A percentile compares a stretch with the other conserved stretches of the same genome.
These are phyloP conservation scores for Podiceps cristatus DNA, from an alignment of 2,113 vertebrate species.

Conservation along the genomic window DNA sequence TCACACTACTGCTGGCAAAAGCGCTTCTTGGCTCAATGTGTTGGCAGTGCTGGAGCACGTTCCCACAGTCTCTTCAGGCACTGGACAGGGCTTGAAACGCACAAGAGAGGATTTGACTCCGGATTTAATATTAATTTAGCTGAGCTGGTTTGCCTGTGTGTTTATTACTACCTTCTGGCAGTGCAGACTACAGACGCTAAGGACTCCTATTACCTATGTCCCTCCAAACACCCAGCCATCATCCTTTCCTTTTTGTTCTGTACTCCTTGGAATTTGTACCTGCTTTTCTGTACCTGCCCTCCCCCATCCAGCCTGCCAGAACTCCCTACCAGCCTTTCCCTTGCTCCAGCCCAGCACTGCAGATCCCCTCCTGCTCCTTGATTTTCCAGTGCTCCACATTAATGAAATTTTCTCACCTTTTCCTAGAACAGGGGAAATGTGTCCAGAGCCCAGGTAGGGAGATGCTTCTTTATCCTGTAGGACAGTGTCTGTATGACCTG, in stretches of 20 bases:
- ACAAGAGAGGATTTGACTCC: background rate
- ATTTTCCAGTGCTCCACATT: background rate
- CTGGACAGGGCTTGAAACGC: background rate
- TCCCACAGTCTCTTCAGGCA: background rate
- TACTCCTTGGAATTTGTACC: background rate
- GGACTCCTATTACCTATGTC: background rate
- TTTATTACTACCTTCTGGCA: background rate
- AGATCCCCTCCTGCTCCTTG: background rate
- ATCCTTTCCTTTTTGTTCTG: background rate
- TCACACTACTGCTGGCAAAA: background rate
- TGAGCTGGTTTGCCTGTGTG: background rate
- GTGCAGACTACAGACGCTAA: background rate
- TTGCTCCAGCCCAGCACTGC: background rate
- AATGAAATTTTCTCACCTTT: background rate
- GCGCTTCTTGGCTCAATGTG: background rate
- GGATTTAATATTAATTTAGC: background rate
- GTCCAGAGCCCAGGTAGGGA: background rate
- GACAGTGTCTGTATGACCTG: background rate
- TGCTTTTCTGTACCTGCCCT: background rate
- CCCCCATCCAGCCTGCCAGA: background rate
- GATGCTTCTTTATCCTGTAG: background rate
- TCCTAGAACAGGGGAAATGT: background rate
- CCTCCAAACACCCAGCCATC: background rate
- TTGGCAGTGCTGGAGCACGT: fast-evolving
- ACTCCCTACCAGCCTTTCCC: background rate